Conservation (phyloP, 2,797 vertebrate species). For the Cirrhinus molitorella region DNA sequence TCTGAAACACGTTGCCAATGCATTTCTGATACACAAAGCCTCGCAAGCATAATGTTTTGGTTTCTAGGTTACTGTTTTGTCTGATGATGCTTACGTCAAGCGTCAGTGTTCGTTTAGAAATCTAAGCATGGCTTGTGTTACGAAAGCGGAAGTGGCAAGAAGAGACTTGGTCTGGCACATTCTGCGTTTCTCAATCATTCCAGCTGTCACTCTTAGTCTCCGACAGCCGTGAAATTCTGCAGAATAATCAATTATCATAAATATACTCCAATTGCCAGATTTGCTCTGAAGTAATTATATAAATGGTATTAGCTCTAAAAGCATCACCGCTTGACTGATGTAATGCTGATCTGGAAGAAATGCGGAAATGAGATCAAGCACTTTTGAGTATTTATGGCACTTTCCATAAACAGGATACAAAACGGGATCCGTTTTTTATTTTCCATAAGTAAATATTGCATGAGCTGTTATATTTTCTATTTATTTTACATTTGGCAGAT, state of each 20-base stretch:
- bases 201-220: not conserved
- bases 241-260: conserved; percentile 35
- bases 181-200: conserved; percentile 20
- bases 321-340: conserved; percentile 20
- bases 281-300: conserved; percentile 15
- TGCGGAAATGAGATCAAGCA: not conserved
- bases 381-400: conserved; percentile 9
- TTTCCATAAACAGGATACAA: not conserved
- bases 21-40: conserved; percentile 15
- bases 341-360: conserved; percentile 29
- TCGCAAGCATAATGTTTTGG: conserved; percentile 1
- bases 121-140: not conserved
- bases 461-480: not conserved
- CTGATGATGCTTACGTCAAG: not conserved
- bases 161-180: not conserved
- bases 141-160: not conserved
- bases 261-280: conserved; percentile 30
- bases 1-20: not conserved
- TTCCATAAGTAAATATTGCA: not conserved
- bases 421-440: not conserved
- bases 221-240: not conserved
- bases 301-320: conserved; percentile 18
- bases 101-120: not conserved
- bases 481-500: not conserved
- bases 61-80: conserved; percentile 20